Evolutionary conservation across 2,797 vertebrate genomes (phyloP), one percentile per base, ranked within the genome.

Genomic region (Girardinus metallicus): DNA sequence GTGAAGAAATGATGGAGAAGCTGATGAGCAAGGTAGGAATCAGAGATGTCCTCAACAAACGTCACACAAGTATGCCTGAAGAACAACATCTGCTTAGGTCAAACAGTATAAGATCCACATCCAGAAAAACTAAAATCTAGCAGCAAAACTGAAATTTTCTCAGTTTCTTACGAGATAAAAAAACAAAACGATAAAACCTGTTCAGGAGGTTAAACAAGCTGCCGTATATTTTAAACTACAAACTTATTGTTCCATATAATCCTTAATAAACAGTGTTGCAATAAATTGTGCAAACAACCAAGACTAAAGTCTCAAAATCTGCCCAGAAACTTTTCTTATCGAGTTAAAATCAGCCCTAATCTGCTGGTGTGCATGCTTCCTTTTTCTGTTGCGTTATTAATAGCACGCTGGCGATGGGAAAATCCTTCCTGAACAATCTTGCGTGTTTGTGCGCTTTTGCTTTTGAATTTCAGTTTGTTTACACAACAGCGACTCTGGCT

Each of bases 1-100:
- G 94, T 29, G 44, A 86, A 75, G 81, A 85, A 85, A 87, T 4
- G 36, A 83, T 7, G 84, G 44, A 77, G 68, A 46, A 81, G 36
- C 76, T 49, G 46, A 11, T 84, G 46, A 87, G 46, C 29, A 47
- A 18, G n/a, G 39, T 3, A 9, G 62, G 43, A 29, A 6, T 46
- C 9, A 10, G 75, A 55, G 36, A 76, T 4, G 66, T 36, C 8
- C 3, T 47, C 49, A 31, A 60, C n/a, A 31, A 60, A 60, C 12
- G 0, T 15, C 12, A 60, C n/a, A 31, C 13, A 49, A 47, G n/a
- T 16, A 46, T 39, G 47, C 29, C 43, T 47, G 43, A 34, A 73
- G 15, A 73, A 36, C 4, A 5, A 34, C 29, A 49, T 5, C 46
- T 10, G 5, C 49, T 47, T 4, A 34, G 16, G 12, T 21, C 4